Base-by-base conservation (phyloP, 2,888 invertebrate species). In the Parnassius orleans region DNA sequence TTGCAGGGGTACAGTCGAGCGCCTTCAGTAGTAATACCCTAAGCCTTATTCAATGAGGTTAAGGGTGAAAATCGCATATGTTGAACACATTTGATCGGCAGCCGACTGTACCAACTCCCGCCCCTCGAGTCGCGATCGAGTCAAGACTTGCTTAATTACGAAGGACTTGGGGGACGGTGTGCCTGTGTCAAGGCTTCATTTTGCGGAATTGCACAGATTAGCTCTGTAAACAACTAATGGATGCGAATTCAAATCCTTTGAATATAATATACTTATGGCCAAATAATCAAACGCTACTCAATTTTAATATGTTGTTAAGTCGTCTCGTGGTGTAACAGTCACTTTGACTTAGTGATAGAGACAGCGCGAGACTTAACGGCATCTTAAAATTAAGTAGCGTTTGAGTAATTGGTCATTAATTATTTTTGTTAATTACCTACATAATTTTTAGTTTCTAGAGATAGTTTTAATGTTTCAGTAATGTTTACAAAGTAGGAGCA, bases 131-230 rank as follows among this genome's bases (percentile, higher is more conserved):
- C 57, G 10, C 61, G 46, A 53, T 53, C 19, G 47, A 57, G 57
- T 53, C 43, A 50, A 53, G 56, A 53, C 62, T 53, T 53, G 61
- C 53, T 57, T 57, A 53, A 62, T 62, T 62, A 58, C 53, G 48
- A 19, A 57, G 43, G 48, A 41, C 47, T 24, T 9, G 24, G 57
- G 46, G 47, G 1, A 43, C 41, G 46, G 19, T 33, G 52, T 12
- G 57, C 24, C 43, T 24, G 41, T 41, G 15, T 47, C 52, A 10
- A 52, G 46, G 24, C 24, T 43, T 43, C 54, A 48, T 48, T 42
- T 43, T 48, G 42, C 48, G 15, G 43, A 47, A 42, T 51, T 47
- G 47, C 46, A 53, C 52, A 41, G 57, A 61, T 61, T 57, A 41
- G 41, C 53, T 33, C 12, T 9, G 50, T 55, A 50, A 55, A 60